phyloP scores from a whole-genome alignment of 2,888 invertebrate species.

The Pseudolycoriella hygida region DNA sequence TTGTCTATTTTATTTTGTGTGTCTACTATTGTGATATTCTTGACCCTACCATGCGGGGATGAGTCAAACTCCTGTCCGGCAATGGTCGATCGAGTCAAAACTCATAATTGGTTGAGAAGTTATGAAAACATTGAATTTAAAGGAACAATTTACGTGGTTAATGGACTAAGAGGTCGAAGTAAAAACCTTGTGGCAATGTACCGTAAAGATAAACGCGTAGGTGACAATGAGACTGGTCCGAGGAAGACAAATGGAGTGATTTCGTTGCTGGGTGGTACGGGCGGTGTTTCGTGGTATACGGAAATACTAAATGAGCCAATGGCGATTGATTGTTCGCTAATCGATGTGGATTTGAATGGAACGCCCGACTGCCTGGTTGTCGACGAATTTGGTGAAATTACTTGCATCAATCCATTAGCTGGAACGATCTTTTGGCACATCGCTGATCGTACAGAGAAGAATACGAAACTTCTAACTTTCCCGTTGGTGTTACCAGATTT shows the following conservation, averaged over 20 bases:
- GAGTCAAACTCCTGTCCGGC: constrained; percentile 44
- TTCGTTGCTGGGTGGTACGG: constrained; percentile 48
- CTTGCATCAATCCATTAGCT: constrained; percentile 40
- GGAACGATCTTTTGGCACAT: constrained; percentile 36
- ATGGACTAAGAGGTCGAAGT: constrained; percentile 41
- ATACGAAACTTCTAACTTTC: constrained; percentile 42
- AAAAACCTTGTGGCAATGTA: constrained; percentile 58
- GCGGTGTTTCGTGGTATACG: constrained; percentile 57
- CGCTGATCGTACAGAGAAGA: constrained; percentile 33
- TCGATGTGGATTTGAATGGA: constrained; percentile 55
- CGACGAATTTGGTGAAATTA: constrained; percentile 46
- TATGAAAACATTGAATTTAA: constrained; percentile 51
- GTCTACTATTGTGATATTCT: constrained; percentile 50
- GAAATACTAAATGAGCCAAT: constrained; percentile 48
- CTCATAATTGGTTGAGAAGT: constrained; percentile 48
- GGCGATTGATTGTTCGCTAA: constrained; percentile 51
- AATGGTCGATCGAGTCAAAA: constrained; percentile 34
- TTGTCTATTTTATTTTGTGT: constrained; percentile 53
- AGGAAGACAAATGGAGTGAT: constrained; percentile 40
- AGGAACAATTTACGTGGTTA: constrained; percentile 50
- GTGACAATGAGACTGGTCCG: constrained; percentile 30
- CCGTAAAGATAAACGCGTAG: constrained; percentile 44
- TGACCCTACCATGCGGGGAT: constrained; percentile 45
- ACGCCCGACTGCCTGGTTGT: constrained; percentile 57
- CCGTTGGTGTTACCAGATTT: constrained; percentile 55